Percentiles rank a stretch among this genome's conserved stretches.
These are phyloP conservation scores for Drosophila yakuba DNA, from an alignment of 1,140 invertebrate species.

Conservation along the genomic window DNA sequence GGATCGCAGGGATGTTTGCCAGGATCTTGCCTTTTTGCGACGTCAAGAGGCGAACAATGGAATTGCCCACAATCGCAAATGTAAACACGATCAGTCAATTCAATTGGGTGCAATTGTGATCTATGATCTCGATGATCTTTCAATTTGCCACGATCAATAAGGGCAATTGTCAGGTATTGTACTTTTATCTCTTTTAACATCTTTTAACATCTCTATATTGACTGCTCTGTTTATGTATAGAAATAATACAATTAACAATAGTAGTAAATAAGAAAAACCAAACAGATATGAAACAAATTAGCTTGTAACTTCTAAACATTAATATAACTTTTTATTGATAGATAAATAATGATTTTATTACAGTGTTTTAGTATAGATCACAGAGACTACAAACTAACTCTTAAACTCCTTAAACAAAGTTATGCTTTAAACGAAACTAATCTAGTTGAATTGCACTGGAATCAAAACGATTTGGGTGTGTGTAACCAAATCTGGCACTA, in stretches of 20 bases:
- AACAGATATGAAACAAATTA: not conserved
- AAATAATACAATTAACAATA: too few relatives aligned
- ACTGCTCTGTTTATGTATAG: slow-evolving; percentile 2
- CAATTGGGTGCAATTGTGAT: slow-evolving; percentile 40
- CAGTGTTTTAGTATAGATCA: slow-evolving; percentile 64
- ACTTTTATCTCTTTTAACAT: not conserved
- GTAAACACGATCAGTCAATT: slow-evolving; percentile 60
- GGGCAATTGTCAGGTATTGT: slow-evolving; percentile 33
- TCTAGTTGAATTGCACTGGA: slow-evolving; percentile 63
- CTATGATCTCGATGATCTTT: slow-evolving; percentile 31
- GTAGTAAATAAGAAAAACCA: too few relatives aligned
- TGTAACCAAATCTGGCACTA: slow-evolving; percentile 30
- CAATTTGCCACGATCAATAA: slow-evolving; percentile 34
- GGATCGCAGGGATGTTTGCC: slow-evolving; percentile 16
- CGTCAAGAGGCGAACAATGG: slow-evolving; percentile 63
- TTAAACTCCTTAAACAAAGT: slow-evolving; percentile 9
- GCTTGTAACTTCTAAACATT: not conserved
- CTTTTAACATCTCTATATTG: not conserved
- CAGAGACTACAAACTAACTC: slow-evolving; percentile 59
- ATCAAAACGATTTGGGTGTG: slow-evolving; percentile 27
- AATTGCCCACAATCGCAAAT: slow-evolving; percentile 67
- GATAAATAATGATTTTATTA: slow-evolving; percentile 55
- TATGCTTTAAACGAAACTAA: slow-evolving; percentile 12
- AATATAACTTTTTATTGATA: slow-evolving; percentile 19
- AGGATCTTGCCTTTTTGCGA: slow-evolving; percentile 25